phyloP scores from a whole-genome alignment of 2,797 vertebrate species.

The Crocidura indochinensis region DNA sequence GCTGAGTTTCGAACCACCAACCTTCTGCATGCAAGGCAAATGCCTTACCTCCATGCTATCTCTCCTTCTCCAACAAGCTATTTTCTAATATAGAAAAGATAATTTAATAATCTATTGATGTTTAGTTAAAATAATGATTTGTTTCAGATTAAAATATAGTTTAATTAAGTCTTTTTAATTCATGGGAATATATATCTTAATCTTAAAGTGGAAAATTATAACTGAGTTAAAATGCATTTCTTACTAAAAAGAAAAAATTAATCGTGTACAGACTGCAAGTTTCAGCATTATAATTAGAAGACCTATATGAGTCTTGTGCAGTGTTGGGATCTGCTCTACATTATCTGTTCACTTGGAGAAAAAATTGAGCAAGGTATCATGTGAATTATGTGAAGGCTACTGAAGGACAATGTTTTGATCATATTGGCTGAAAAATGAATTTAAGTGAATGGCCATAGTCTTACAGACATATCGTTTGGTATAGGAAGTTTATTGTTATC shows the following conservation, averaged over 20 bases:
- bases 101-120: neutral
- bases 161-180: neutral
- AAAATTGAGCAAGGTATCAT: neutral
- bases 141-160: constrained; percentile 36
- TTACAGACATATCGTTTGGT: neutral
- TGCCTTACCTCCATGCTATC: too few species aligned
- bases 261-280: neutral
- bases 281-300: neutral
- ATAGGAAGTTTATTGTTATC: neutral
- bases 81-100: neutral
- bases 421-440: neutral
- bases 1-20: too few species aligned
- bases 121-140: neutral
- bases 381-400: neutral
- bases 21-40: too few species aligned
- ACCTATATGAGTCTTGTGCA: neutral
- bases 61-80: too few species aligned
- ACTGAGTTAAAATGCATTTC: neutral
- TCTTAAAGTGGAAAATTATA: neutral
- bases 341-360: neutral
- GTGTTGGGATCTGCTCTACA: neutral
- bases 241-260: neutral
- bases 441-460: accelerated
- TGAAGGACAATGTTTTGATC: neutral
- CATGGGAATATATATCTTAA: neutral